A percentile compares a stretch with the other conserved stretches of the same genome.
phyloP scores from a whole-genome alignment of 2,797 vertebrate species.

The Corythornis leucogaster region DNA sequence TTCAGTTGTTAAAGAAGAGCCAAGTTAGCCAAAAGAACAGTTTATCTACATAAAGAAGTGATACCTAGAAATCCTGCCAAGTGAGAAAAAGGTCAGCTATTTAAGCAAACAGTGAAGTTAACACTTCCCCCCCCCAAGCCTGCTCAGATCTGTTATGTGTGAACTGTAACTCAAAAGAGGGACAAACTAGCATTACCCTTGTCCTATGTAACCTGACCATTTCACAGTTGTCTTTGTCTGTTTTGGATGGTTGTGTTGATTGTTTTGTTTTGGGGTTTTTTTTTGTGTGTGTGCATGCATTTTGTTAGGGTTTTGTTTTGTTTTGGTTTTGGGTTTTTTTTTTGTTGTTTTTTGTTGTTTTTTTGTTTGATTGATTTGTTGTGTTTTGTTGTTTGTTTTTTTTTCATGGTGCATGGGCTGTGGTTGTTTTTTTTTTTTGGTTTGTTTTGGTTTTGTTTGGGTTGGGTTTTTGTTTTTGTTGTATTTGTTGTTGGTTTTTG shows the following conservation, averaged over 20 bases:
- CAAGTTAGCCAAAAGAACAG: conserved; percentile 21
- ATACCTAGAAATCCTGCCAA: conserved; percentile 6
- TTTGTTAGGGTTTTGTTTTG: no score
- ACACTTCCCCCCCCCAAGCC: background rate
- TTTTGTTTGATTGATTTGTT: no score
- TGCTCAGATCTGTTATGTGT: background rate
- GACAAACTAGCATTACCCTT: background rate
- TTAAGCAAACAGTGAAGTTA: conserved; percentile 9
- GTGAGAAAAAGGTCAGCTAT: conserved; percentile 28
- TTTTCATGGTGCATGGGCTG: no score
- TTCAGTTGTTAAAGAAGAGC: conserved; percentile 13
- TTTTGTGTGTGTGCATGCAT: no score
- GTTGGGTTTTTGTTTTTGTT: no score
- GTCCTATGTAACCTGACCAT: background rate
- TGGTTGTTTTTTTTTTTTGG: no score
- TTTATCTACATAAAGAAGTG: conserved; percentile 6
- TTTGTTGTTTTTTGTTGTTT: no score
- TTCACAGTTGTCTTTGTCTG: background rate
- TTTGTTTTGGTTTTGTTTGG: no score
- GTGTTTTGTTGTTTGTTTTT: no score
- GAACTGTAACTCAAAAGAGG: background rate
- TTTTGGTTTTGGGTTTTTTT: no score
- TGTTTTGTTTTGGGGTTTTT: no score
- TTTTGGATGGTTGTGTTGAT: background rate
- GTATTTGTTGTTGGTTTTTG: no score